Base-by-base conservation (phyloP, 2,797 vertebrate species). In the Pseudochaenichthys georgianus region DNA sequence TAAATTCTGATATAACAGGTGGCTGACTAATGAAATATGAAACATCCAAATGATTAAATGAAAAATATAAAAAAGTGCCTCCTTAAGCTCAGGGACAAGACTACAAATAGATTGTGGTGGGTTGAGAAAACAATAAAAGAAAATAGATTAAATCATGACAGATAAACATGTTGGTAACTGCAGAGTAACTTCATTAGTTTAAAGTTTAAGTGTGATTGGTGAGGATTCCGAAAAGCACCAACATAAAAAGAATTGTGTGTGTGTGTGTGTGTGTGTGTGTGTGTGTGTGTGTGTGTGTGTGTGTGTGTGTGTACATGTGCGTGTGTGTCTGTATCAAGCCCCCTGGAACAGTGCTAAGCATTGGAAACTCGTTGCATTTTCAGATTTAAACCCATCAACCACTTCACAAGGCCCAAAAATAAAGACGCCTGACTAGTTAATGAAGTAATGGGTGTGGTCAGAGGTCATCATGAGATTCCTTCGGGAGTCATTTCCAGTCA, bases 401-500 rank as follows among this genome's bases (percentile, higher is more conserved):
- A 28, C 28, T 28, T 28, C 34, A 34, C 8, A 34, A 34, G 34
- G 5, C 8, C 34, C 34, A 1, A 6, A 34, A 34, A 43, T 10
- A 43, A 43, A 43, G 42, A 43, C 42, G 1, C 42, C 42, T 43
- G 11, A 43, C 5, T 6, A 34, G 8, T 64, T 16, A 13, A 38
- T n/a, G 41, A 51, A 43, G 23, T 43, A 43, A 19, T 45, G 65
- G 21, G 15, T 45, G 47, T 51, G 58, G 74, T 78, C 72, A 70
- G 62, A 84, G 73, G 76, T 78, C 79, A 70, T 73, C 65, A 67
- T 83, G 80, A 51, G 3, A 82, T 70, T 31, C 42, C 53, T 76
- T 3, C 13, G 23, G 58, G 75, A 80, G 43, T 78, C 54, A 54
- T 52, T 78, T 73, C 45, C 61, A 82, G 51, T 75, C 64, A n/a